phyloP scores from a whole-genome alignment of 2,888 invertebrate species.

The Sarcophaga rosellei region DNA sequence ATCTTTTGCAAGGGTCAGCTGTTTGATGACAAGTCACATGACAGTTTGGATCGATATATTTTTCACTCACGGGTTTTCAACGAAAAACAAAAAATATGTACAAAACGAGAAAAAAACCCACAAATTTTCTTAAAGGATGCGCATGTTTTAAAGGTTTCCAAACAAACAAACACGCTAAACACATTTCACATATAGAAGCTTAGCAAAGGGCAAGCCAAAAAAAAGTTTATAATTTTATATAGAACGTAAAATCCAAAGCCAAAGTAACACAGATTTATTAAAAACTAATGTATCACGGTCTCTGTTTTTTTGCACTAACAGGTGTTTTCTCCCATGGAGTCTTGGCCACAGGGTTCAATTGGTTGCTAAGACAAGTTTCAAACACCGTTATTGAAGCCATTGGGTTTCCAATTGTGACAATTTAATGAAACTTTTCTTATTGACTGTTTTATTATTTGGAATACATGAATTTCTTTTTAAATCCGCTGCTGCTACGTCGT shows the following conservation, averaged over 20 bases:
- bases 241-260: conserved; percentile 31
- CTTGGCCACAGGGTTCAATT: conserved; percentile 1
- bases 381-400: conserved; percentile 1
- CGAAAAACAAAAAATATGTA: conserved; percentile 17
- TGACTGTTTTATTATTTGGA: neutral
- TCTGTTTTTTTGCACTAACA: conserved; percentile 55
- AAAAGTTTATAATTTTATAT: conserved; percentile 6
- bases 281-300: too few species aligned
- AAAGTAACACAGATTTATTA: conserved; percentile 5
- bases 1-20: conserved; percentile 76
- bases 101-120: conserved; percentile 16
- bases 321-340: conserved; percentile 40
- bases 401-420: too few species aligned
- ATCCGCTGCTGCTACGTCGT: conserved; percentile 39
- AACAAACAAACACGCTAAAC: conserved; percentile 24
- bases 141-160: conserved; percentile 53
- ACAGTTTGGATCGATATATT: conserved; percentile 80
- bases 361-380: neutral
- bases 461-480: neutral
- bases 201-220: neutral
- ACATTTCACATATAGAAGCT: neutral
- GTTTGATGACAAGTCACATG: conserved; percentile 81
- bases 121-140: conserved; percentile 48
- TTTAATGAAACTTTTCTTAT: neutral
- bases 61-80: conserved; percentile 78